These are phyloP conservation scores for Caiman crocodilus DNA, from an alignment of 2,797 vertebrate species.

Conservation along the genomic window DNA sequence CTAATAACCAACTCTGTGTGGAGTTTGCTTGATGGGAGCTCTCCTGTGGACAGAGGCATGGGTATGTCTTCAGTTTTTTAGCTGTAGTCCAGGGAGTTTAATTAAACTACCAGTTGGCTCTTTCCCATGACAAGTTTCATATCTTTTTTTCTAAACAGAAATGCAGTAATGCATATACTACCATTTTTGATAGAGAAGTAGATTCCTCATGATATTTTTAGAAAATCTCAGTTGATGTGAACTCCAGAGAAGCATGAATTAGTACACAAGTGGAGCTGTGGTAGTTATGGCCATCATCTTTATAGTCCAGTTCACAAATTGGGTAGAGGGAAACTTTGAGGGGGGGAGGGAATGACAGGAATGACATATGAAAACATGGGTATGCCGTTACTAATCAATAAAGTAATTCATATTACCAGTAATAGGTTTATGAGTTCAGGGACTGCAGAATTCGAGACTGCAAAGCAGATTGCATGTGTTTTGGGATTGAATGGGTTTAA, in stretches of 20 bases:
- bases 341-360: too few relatives aligned
- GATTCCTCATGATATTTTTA: too few relatives aligned
- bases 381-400: too few relatives aligned
- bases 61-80: not conserved
- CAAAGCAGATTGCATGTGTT: not conserved
- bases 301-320: not conserved
- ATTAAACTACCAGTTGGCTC: not conserved
- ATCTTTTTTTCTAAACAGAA: not conserved
- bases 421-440: not conserved
- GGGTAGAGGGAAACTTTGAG: not conserved
- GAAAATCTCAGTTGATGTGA: not conserved
- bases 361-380: too few relatives aligned
- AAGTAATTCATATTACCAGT: fast-evolving
- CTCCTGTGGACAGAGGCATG: not conserved
- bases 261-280: not conserved
- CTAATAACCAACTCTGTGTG: too few relatives aligned
- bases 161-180: not conserved
- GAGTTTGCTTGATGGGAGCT: not conserved
- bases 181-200: too few relatives aligned
- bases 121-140: not conserved
- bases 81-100: not conserved
- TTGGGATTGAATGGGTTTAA: not conserved
- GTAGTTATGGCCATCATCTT: conserved; percentile 4
- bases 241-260: conserved; percentile 24
- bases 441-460: not conserved